phyloP scores from a whole-genome alignment of 1,140 invertebrate species.

The Alviniconcha marisindica region DNA sequence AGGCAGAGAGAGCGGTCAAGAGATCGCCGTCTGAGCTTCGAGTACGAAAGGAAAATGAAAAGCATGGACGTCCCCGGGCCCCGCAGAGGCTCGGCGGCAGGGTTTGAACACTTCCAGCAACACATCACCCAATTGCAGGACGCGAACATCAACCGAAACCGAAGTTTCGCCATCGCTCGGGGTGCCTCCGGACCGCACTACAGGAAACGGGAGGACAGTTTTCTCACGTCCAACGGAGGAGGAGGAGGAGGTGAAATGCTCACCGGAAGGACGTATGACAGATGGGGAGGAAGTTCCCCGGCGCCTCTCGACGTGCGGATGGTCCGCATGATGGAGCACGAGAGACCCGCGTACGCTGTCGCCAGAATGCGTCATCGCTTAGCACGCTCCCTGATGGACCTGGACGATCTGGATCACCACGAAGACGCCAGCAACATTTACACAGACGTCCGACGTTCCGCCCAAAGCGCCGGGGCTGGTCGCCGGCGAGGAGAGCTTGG shows the following conservation, averaged over 20 bases:
- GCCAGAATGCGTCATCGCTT: slow-evolving; percentile 28
- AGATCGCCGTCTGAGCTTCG: too few species aligned
- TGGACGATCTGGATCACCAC: neutral
- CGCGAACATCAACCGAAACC: neutral
- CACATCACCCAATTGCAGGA: neutral
- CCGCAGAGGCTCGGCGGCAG: neutral
- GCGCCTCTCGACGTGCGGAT: neutral
- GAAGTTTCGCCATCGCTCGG: slow-evolving; percentile 12
- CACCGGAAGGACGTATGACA: neutral
- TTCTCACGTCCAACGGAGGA: neutral
- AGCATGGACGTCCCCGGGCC: neutral
- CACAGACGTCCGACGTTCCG: neutral
- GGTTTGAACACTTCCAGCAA: neutral
- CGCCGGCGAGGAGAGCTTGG: too few species aligned
- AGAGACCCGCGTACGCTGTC: slow-evolving; percentile 22
- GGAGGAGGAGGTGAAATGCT: neutral
- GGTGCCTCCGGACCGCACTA: neutral
- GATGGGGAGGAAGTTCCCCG: neutral
- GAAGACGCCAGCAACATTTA: neutral
- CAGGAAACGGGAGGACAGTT: neutral
- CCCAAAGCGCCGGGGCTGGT: too few species aligned
- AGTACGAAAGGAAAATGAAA: too few species aligned
- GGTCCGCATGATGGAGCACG: too few species aligned
- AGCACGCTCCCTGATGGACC: slow-evolving; percentile 22
- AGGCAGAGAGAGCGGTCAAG: too few species aligned